phyloP scores from a whole-genome alignment of 2,797 vertebrate genomes.

The Crocidura indochinensis region DNA sequence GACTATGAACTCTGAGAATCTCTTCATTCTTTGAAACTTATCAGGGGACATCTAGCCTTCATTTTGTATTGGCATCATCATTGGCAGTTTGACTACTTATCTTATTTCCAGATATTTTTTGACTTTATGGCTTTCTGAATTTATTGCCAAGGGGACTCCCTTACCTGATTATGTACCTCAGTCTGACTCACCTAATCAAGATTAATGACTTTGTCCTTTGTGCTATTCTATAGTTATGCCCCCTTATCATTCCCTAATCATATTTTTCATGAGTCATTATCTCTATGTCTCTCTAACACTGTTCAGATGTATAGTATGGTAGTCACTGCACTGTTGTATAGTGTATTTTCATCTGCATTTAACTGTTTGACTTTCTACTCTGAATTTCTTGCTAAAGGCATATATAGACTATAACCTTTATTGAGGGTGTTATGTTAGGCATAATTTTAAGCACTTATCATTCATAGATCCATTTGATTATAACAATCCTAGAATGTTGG shows the following conservation, averaged over 20 bases:
- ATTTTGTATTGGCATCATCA: too few relatives aligned
- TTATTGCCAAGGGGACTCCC: too few relatives aligned
- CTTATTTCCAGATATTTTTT: neutral
- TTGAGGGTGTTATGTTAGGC: neutral
- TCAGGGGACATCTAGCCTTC: too few relatives aligned
- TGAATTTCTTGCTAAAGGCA: neutral
- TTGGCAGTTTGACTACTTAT: neutral
- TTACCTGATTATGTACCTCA: neutral
- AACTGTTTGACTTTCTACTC: neutral
- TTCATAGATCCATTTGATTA: conserved; percentile 36
- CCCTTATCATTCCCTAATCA: neutral
- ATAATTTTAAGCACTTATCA: conserved; percentile 11
- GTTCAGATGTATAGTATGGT: neutral
- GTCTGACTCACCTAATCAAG: neutral
- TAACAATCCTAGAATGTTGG: neutral
- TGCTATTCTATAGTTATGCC: neutral
- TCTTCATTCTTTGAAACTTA: too few relatives aligned
- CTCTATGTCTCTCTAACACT: neutral
- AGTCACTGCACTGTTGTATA: neutral
- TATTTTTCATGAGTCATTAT: neutral
- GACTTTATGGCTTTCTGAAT: too few relatives aligned
- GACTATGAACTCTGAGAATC: too few relatives aligned
- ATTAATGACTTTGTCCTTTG: conserved; percentile 10
- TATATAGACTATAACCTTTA: neutral
- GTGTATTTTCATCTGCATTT: neutral